A percentile compares a stretch with the other conserved stretches of the same genome.
phyloP scores from a whole-genome alignment of 2,113 vertebrate species.

The Anoura caudifer region DNA sequence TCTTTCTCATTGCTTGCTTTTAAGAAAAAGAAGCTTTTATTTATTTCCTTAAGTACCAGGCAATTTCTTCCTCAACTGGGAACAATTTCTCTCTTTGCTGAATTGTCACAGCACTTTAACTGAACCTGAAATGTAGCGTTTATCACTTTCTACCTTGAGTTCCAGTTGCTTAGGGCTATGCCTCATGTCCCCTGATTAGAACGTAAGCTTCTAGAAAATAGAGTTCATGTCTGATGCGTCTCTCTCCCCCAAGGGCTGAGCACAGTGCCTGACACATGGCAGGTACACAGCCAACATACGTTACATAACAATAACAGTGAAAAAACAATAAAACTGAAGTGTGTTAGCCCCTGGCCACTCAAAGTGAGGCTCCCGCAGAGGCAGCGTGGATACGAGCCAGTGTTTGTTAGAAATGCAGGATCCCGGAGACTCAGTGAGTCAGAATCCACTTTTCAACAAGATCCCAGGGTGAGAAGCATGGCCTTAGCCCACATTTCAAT shows the following conservation, averaged over 20 bases:
- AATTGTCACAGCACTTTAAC: constrained; percentile 1
- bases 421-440: background rate
- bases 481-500: background rate
- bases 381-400: background rate
- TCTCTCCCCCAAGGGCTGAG: background rate
- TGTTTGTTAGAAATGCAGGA: background rate
- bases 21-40: background rate
- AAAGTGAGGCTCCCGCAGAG: background rate
- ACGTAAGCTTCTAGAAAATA: background rate
- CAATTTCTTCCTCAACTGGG: background rate
- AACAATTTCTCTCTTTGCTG: background rate
- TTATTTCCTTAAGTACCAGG: constrained; percentile 16
- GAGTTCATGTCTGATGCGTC: background rate
- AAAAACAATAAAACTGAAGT: background rate
- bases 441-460: background rate
- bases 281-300: background rate
- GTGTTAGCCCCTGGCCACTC: background rate
- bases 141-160: background rate
- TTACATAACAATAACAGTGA: background rate
- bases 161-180: background rate
- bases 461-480: background rate
- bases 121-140: background rate
- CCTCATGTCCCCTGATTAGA: constrained; percentile 7
- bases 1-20: background rate
- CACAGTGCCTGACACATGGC: background rate